phyloP scores from a whole-genome alignment of 92 coral and sea anemone genomes.

The Zoanthus gigantus region DNA sequence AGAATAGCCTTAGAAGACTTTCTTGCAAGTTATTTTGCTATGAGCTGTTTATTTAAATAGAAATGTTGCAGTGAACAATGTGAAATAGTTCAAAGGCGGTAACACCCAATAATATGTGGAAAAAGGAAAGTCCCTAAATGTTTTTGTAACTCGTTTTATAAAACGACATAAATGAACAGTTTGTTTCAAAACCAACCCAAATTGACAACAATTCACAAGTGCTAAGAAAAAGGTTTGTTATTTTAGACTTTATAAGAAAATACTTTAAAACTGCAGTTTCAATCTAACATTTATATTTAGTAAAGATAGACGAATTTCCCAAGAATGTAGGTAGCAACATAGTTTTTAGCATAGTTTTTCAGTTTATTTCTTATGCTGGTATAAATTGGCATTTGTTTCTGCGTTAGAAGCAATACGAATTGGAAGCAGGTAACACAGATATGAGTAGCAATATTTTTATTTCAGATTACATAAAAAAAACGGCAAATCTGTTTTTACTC shows the following conservation, averaged over 20 bases:
- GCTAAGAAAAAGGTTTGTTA: too few species aligned
- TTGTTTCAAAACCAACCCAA: too few species aligned
- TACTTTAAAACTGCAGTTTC: too few species aligned
- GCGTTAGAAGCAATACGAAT: not conserved
- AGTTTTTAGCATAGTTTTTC: not conserved
- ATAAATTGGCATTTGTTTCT: not conserved
- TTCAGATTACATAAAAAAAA: slow-evolving; percentile 1
- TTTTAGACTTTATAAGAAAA: too few species aligned
- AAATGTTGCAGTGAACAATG: too few species aligned
- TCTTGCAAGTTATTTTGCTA: slow-evolving; percentile 1
- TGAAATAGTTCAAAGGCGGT: not conserved
- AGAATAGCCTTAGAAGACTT: not conserved
- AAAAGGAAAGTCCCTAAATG: too few species aligned
- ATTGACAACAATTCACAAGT: too few species aligned
- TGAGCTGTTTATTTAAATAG: too few species aligned
- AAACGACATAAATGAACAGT: too few species aligned
- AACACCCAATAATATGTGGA: not conserved
- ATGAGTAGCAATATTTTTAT: not conserved
- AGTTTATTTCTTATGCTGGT: not conserved
- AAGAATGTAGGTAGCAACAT: not conserved
- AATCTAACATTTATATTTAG: too few species aligned
- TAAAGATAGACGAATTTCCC: not conserved
- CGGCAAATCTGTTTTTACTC: slow-evolving; percentile 17
- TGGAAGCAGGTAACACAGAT: not conserved
- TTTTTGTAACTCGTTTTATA: too few species aligned